These are phyloP conservation scores for Spodoptera exigua DNA, from an alignment of 2,888 invertebrate species.

Conservation along the genomic window DNA sequence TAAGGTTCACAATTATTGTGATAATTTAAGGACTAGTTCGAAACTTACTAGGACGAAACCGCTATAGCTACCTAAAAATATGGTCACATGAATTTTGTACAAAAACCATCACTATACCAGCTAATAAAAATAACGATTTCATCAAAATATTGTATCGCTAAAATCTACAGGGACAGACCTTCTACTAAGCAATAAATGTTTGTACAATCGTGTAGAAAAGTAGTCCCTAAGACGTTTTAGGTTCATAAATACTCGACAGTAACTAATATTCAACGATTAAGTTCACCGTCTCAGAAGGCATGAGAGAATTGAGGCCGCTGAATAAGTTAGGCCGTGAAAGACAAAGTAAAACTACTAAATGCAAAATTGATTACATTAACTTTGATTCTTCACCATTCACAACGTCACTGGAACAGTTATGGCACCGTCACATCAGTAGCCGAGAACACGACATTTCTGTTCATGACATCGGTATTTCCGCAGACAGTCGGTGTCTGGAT, in stretches of 20 bases:
- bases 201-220: conserved; percentile 81
- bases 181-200: conserved; percentile 70
- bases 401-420: conserved; percentile 64
- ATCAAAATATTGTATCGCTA: conserved; percentile 65
- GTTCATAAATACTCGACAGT: conserved; percentile 71
- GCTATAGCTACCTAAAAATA: conserved; percentile 80
- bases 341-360: conserved; percentile 78
- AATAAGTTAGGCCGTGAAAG: conserved; percentile 77
- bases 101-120: conserved; percentile 71
- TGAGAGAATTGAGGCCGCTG: conserved; percentile 77
- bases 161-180: conserved; percentile 65
- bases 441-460: conserved; percentile 60
- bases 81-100: conserved; percentile 84
- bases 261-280: conserved; percentile 64
- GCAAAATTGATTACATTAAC: conserved; percentile 66
- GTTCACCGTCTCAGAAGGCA: conserved; percentile 74
- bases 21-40: conserved; percentile 84
- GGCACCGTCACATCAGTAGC: conserved; percentile 65
- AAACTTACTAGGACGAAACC: conserved; percentile 86
- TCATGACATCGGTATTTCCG: conserved; percentile 88
- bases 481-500: conserved; percentile 84
- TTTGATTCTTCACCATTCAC: conserved; percentile 56
- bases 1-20: conserved; percentile 64
- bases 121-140: conserved; percentile 66
- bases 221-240: conserved; percentile 73